phyloP scores from a whole-genome alignment of 2,888 invertebrate genomes.

The Tiliacea citrago region DNA sequence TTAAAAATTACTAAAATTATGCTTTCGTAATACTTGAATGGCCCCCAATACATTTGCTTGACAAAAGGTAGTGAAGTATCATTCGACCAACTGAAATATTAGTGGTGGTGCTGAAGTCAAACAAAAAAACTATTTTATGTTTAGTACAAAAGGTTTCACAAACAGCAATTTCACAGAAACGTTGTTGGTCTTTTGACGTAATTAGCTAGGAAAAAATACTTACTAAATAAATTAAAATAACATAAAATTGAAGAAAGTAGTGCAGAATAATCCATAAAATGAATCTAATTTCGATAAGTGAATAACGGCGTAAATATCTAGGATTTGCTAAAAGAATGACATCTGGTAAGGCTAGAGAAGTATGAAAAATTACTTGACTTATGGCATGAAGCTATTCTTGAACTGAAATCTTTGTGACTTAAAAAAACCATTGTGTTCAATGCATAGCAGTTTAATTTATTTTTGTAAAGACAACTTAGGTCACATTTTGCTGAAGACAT shows the following conservation, averaged over 20 bases:
- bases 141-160: neutral
- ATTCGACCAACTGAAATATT: too few relatives aligned
- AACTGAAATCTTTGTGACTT: neutral
- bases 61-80: too few relatives aligned
- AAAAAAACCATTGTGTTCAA: constrained; percentile 11
- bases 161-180: neutral
- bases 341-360: neutral
- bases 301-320: neutral
- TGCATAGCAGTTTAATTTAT: neutral
- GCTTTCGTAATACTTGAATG: too few relatives aligned
- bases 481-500: neutral
- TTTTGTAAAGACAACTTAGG: neutral
- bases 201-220: neutral
- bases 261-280: constrained; percentile 13
- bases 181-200: neutral
- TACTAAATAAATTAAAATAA: neutral
- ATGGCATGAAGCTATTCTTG: neutral
- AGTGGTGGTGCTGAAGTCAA: too few relatives aligned
- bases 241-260: neutral
- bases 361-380: constrained; percentile 9
- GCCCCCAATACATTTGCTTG: too few relatives aligned
- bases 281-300: neutral
- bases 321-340: constrained; percentile 7
- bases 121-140: neutral
- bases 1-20: too few relatives aligned